A percentile compares a stretch with the other conserved stretches of the same genome.
These are phyloP conservation scores for Zootoca vivipara DNA, from an alignment of 2,113 vertebrate species.

Conservation along the genomic window DNA sequence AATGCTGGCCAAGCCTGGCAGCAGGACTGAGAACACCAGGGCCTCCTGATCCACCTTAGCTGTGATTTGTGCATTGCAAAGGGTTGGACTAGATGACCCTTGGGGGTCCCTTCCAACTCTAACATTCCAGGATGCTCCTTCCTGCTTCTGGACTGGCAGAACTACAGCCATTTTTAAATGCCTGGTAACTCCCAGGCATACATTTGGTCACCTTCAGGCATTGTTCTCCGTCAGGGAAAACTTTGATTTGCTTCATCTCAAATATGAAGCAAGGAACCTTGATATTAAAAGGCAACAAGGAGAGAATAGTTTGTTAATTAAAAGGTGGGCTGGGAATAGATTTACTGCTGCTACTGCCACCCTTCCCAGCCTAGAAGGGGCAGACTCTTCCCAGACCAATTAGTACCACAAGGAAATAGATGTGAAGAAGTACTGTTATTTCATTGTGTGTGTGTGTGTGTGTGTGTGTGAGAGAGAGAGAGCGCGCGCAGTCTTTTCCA, in stretches of 20 bases:
- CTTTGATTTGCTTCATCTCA: conserved; percentile 77
- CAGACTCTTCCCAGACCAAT: not conserved
- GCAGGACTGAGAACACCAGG: no score
- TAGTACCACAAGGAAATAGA: no score
- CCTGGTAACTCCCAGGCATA: conserved; percentile 39
- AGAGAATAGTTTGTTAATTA: conserved; percentile 74
- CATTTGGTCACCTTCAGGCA: conserved; percentile 65
- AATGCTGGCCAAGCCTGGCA: conserved; percentile 37
- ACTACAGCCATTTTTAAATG: conserved; percentile 23
- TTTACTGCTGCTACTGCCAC: conserved; percentile 40
- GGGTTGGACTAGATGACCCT: no score
- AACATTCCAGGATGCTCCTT: no score
- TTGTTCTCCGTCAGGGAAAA: conserved; percentile 63
- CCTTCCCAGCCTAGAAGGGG: not conserved
- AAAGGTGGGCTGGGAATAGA: conserved; percentile 72
- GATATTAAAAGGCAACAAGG: conserved; percentile 68
- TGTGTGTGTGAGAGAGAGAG: no score
- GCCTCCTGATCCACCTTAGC: no score
- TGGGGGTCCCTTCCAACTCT: no score
- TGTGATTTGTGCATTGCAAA: no score
- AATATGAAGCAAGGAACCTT: conserved; percentile 75
- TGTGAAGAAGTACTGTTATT: not conserved
- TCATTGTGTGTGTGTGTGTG: no score
- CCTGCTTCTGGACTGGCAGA: not conserved
- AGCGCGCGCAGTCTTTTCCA: not conserved